These are phyloP conservation scores for Nomada fucata DNA, from an alignment of 2,888 invertebrate species.

Conservation along the genomic window DNA sequence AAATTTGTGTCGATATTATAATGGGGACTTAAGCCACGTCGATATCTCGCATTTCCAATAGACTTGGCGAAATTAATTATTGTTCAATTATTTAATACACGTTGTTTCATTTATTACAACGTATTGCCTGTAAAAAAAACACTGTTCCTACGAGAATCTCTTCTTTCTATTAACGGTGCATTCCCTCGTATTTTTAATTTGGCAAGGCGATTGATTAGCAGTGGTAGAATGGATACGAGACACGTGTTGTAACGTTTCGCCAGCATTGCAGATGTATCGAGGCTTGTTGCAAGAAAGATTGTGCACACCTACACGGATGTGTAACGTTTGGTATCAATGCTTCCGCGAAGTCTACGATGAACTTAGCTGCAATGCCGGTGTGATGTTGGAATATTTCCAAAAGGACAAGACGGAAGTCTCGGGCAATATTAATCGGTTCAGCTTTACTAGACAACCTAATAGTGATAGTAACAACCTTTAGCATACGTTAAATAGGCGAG, in stretches of 20 bases:
- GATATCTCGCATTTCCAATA: too few relatives aligned
- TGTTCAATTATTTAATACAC: too few relatives aligned
- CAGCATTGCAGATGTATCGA: constrained; percentile 19
- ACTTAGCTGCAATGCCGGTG: constrained; percentile 29
- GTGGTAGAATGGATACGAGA: background rate
- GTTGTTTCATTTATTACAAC: too few relatives aligned
- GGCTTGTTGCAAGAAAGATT: background rate
- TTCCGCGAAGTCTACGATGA: constrained; percentile 21
- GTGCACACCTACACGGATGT: background rate
- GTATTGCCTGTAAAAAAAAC: too few relatives aligned
- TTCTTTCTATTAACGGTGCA: too few relatives aligned
- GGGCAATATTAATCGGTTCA: constrained; percentile 6
- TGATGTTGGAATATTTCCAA: constrained; percentile 36
- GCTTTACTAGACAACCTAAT: background rate
- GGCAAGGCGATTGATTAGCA: background rate
- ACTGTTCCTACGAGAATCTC: too few relatives aligned
- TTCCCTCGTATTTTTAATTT: background rate
- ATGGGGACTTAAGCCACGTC: too few relatives aligned
- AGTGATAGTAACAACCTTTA: background rate
- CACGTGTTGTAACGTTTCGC: background rate
- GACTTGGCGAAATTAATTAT: too few relatives aligned
- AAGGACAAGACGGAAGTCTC: constrained; percentile 12
- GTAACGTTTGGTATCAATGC: background rate
- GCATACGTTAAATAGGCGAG: background rate
- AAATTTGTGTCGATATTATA: too few relatives aligned